A percentile compares a stretch with the other conserved stretches of the same genome.
These are phyloP conservation scores for Sandelia bainsii DNA, from an alignment of 2,797 vertebrate species.

Conservation along the genomic window DNA sequence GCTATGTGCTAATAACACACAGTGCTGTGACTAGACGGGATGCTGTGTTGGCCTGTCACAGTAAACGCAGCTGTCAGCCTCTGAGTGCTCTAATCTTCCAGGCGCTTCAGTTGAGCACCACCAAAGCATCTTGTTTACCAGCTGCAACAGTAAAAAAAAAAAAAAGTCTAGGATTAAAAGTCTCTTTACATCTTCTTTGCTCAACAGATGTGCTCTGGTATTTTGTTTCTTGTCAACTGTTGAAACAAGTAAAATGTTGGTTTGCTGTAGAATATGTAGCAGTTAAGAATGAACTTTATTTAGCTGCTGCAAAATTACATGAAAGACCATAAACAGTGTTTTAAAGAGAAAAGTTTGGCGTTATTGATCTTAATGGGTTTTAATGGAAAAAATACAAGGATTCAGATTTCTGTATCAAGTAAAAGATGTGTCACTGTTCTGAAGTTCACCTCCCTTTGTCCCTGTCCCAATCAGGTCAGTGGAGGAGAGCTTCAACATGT, in stretches of 20 bases:
- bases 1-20: slow-evolving; percentile 43
- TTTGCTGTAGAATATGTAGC: background rate
- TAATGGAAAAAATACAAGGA: background rate
- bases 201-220: background rate
- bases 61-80: slow-evolving; percentile 57
- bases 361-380: background rate
- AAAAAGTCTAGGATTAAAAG: background rate
- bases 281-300: background rate
- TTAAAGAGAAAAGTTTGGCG: background rate
- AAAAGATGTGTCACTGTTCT: background rate
- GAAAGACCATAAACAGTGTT: too few relatives aligned
- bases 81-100: slow-evolving; percentile 35
- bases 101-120: slow-evolving; percentile 22
- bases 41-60: slow-evolving; percentile 42
- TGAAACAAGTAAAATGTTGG: background rate
- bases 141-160: slow-evolving; percentile 17
- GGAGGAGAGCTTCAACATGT: slow-evolving; percentile 99
- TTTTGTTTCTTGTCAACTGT: background rate
- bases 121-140: slow-evolving; percentile 48
- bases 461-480: slow-evolving; percentile 87
- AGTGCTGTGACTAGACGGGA: slow-evolving; percentile 41
- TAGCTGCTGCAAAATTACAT: background rate
- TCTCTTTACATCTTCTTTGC: background rate
- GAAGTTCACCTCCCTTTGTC: background rate
- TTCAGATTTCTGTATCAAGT: background rate